Evolutionary conservation across 2,797 vertebrate species (phyloP), one percentile per base, ranked within the genome.

Genomic region (Vultur gryphus): DNA sequence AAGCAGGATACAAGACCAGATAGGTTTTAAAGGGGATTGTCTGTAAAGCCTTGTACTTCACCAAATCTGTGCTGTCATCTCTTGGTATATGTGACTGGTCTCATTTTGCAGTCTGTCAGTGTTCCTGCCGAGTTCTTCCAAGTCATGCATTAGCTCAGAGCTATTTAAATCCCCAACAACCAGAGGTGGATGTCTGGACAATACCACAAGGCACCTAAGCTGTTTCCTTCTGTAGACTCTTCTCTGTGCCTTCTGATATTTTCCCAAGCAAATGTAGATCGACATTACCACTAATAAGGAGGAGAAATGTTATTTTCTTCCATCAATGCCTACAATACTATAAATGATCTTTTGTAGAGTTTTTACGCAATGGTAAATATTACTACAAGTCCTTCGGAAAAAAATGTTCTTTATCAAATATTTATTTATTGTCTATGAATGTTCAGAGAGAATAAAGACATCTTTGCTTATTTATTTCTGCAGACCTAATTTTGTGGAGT

Each of bases 251-350:
- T 33, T 76, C 43, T 77, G 33, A 46, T 33, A 17, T 54, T 64
- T 96, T 77, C 31, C 16, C 6, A 49, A 44, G 41, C 2, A 79
- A 84, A 84, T 13, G 8, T 12, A 44, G 49, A 39, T 31, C 65
- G n/a, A 6, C 0, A 0, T 54, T 35, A 33, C 10, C 10, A 37
- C 16, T 76, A 35, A n/a, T 9, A 49, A 54, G 37, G 19, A 72
- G 6, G 2, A 73, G 24, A 59, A 84, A 55, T 21, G 5, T 0
- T 48, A 4, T 65, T 84, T 57, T 89, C 37, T 89, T 73, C 10
- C 18, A 29, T 25, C 33, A 58, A 4, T 49, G 14, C 14, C 19
- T 80, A 9, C 6, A 49, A n/a, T 3, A 67, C 2, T 4, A 7
- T 25, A 57, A 25, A 35, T 3, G 5, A n/a, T 55, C 31, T 67